Evolutionary conservation across 2,797 vertebrate genomes (phyloP).

Genomic region (Limosa lapponica): DNA sequence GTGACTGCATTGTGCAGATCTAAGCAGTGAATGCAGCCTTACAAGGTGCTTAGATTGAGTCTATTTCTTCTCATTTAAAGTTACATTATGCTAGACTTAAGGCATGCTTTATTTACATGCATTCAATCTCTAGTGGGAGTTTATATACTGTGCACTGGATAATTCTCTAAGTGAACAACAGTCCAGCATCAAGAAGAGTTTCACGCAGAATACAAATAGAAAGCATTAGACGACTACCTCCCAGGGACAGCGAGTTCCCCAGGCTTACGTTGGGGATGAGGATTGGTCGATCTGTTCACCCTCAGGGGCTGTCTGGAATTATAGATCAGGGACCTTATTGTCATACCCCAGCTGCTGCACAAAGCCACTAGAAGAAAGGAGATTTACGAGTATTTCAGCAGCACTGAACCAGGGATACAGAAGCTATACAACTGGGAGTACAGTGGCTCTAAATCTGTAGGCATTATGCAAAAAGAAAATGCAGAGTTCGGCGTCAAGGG

Average conservation of each 20-base stretch:
- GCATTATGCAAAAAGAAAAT: constrained; percentile 82
- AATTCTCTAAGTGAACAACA: constrained; percentile 64
- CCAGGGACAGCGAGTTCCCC: constrained; percentile 65
- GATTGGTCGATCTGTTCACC: constrained; percentile 70
- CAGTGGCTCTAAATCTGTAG: constrained; percentile 81
- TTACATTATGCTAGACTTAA: constrained; percentile 70
- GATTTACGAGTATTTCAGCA: constrained; percentile 90
- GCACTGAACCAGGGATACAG: constrained; percentile 84
- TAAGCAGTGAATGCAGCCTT: constrained; percentile 35
- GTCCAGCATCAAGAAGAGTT: constrained; percentile 66
- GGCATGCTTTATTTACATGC: constrained; percentile 64
- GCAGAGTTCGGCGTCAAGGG: constrained; percentile 74
- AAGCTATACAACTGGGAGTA: constrained; percentile 83
- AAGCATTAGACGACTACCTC: constrained; percentile 70
- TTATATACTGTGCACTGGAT: constrained; percentile 62
- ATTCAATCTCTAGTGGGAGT: constrained; percentile 72
- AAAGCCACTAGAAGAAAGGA: constrained; percentile 86
- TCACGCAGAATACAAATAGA: constrained; percentile 78
- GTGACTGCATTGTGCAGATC: constrained; percentile 16
- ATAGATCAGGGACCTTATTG: constrained; percentile 88
- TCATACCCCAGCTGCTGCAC: constrained; percentile 87
- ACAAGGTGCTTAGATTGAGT: constrained; percentile 51
- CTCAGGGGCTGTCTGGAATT: constrained; percentile 83
- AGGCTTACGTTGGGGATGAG: constrained; percentile 63
- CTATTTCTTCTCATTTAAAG: constrained; percentile 69